Conservation (phyloP, 2,797 vertebrate species). For the Peromyscus attwateri region DNA sequence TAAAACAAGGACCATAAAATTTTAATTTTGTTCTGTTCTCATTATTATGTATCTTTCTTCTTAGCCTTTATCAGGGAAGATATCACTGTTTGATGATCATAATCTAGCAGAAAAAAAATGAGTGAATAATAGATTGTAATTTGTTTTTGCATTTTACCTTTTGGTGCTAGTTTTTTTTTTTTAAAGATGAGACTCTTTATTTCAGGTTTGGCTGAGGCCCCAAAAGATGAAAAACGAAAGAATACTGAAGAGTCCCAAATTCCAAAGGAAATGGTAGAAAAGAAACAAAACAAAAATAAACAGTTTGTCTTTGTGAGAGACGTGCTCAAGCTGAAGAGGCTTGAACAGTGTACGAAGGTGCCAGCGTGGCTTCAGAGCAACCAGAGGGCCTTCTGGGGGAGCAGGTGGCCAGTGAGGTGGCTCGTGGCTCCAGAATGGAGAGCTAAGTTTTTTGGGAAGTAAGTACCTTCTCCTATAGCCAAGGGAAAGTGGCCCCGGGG, state of each 20-base stretch:
- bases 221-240: conserved; percentile 1
- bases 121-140: background rate
- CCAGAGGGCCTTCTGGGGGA: background rate
- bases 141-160: conserved; percentile 44
- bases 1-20: conserved; percentile 35
- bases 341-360: background rate
- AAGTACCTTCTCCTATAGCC: background rate
- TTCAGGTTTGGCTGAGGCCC: background rate
- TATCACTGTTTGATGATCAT: background rate
- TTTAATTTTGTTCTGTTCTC: conserved; percentile 45
- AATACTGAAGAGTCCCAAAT: background rate
- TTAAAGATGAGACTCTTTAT: background rate
- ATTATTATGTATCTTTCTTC: background rate
- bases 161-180: background rate
- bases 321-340: background rate
- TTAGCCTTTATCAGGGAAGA: background rate
- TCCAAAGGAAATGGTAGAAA: conserved; percentile 13
- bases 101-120: conserved; percentile 14
- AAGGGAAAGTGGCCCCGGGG: background rate
- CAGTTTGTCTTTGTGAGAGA: background rate
- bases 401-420: background rate
- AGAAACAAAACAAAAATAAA: background rate
- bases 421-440: background rate
- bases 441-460: background rate
- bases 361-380: background rate